These are phyloP conservation scores for Neomicropteryx cornuta DNA, from an alignment of 1,140 invertebrate genomes.

Conservation along the genomic window DNA sequence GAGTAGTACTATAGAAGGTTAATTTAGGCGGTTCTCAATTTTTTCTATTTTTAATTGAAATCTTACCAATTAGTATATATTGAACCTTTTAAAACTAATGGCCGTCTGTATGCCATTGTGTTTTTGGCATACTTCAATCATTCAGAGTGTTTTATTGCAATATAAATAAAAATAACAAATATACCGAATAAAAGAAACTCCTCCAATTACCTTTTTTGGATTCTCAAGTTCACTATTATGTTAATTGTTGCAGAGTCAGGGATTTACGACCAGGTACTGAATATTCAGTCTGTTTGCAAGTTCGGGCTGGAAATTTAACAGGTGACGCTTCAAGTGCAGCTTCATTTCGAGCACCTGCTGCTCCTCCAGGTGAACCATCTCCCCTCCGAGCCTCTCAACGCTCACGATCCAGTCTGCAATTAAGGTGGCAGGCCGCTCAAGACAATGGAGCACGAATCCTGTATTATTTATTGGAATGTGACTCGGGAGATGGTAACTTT, in stretches of 20 bases:
- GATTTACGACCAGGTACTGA: slow-evolving; percentile 73
- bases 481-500: slow-evolving; percentile 58
- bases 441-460: slow-evolving; percentile 72
- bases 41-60: no score
- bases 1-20: no score
- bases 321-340: slow-evolving; percentile 38
- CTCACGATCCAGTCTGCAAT: slow-evolving; percentile 46
- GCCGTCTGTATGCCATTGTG: no score
- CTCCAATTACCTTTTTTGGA: no score
- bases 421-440: slow-evolving; percentile 53
- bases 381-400: slow-evolving; percentile 46
- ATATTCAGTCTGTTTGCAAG: slow-evolving; percentile 62
- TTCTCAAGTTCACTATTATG: no score
- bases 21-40: no score
- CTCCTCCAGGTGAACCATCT: slow-evolving; percentile 50
- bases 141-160: no score
- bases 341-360: slow-evolving; percentile 47
- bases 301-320: slow-evolving; percentile 38
- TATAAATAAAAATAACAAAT: no score
- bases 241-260: slow-evolving; percentile 48
- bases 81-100: no score
- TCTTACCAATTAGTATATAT: no score
- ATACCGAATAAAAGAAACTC: no score
- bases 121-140: no score
- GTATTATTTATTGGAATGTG: slow-evolving; percentile 69